Conservation (phyloP, 1,140 invertebrate species). For the Drosophila aff. region DNA sequence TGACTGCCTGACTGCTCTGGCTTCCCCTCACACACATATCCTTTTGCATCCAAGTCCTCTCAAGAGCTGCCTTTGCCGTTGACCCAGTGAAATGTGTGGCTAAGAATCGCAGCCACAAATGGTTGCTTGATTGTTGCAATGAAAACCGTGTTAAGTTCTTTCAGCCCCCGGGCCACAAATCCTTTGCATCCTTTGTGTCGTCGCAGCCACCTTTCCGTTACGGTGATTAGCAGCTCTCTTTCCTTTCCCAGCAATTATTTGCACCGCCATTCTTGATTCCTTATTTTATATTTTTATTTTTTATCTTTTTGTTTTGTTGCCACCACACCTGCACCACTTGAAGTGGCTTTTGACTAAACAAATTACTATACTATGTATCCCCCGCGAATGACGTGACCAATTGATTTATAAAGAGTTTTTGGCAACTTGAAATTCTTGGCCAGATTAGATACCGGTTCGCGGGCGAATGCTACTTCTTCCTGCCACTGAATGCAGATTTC, state of each 20-base stretch:
- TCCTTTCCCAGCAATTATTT: conserved; percentile 31
- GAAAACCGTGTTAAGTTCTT: conserved; percentile 81
- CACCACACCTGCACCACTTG: conserved; percentile 27
- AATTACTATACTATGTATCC: conserved; percentile 28
- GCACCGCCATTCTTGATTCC: conserved; percentile 21
- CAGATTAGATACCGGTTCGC: conserved; percentile 27
- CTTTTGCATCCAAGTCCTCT: conserved; percentile 19
- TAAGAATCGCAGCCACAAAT: conserved; percentile 51
- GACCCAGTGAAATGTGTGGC: conserved; percentile 66
- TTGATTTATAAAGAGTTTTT: conserved; percentile 35
- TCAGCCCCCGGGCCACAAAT: conserved; percentile 55
- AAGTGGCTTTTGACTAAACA: conserved; percentile 13
- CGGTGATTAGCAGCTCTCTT: conserved; percentile 59
- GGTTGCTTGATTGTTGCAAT: conserved; percentile 68
- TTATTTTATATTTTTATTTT: neutral
- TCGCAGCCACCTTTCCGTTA: conserved; percentile 34
- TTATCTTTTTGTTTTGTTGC: no score
- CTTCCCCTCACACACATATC: conserved; percentile 1
- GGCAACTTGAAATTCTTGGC: conserved; percentile 37
- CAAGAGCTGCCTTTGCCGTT: conserved; percentile 44
- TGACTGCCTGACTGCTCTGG: conserved; percentile 13
- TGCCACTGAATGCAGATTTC: conserved; percentile 35
- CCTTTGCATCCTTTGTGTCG: conserved; percentile 21
- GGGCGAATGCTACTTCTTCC: neutral
- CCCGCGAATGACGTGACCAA: conserved; percentile 18